Percentiles rank a stretch among this genome's conserved stretches.
Conservation (phyloP, 1,140 invertebrate genomes). For the Panagrolaimus sp. region DNA sequence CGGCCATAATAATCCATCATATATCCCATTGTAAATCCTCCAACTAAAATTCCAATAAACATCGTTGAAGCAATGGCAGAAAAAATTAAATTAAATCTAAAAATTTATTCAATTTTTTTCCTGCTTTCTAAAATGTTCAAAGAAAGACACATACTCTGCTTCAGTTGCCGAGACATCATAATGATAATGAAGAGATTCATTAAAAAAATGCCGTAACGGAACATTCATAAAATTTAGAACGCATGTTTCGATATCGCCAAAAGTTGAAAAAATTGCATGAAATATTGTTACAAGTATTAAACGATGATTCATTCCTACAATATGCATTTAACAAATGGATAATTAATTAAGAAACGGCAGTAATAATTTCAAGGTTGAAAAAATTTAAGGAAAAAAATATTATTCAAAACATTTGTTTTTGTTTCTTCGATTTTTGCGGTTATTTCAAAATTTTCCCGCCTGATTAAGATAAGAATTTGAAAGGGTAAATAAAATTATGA, state of each 20-base stretch:
- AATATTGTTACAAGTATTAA: constrained; percentile 1
- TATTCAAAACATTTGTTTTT: no score
- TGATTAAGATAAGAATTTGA: no score
- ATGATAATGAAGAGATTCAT: background rate
- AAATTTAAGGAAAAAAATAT: no score
- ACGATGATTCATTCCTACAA: no score
- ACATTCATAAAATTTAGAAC: constrained; percentile 8
- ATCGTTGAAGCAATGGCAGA: background rate
- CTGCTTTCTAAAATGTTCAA: background rate
- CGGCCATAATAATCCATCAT: background rate
- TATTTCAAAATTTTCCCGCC: no score
- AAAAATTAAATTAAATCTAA: constrained; percentile 2
- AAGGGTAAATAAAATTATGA: no score
- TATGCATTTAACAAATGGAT: no score
- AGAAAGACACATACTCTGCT: background rate
- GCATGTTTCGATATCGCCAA: constrained; percentile 5
- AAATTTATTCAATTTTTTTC: background rate
- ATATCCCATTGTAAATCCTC: background rate
- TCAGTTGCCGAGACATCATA: background rate
- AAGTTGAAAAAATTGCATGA: constrained; percentile 10
- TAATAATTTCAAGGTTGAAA: no score
- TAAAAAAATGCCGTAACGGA: background rate
- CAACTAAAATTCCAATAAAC: constrained; percentile 11
- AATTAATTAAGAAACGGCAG: no score
- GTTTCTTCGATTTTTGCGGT: no score